Conservation (phyloP, 2,888 invertebrate species). For the Stegophylla sp. region DNA sequence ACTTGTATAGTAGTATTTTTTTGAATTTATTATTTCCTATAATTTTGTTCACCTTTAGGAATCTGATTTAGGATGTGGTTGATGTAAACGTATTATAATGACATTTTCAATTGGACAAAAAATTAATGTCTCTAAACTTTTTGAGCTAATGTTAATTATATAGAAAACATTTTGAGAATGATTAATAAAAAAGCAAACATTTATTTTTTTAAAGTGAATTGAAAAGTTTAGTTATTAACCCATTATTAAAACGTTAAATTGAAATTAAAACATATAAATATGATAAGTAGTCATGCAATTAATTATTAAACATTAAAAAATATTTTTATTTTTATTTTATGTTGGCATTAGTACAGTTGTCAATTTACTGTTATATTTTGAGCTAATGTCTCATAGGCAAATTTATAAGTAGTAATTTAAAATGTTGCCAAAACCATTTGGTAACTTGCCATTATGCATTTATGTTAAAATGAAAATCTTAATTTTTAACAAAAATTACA, state of each 20-base stretch:
- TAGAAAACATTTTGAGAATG: background rate
- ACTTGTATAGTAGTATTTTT: background rate
- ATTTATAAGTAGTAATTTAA: constrained; percentile 32
- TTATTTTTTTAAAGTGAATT: background rate
- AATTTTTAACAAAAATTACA: background rate
- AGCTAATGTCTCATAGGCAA: constrained; percentile 3
- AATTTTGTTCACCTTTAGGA: background rate
- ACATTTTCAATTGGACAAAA: background rate
- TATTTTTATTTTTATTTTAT: constrained; percentile 27
- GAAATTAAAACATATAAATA: background rate
- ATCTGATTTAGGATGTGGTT: background rate
- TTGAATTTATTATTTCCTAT: constrained; percentile 10
- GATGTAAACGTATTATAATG: too few species aligned
- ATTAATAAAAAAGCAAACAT: background rate
- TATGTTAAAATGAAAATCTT: constrained; percentile 12
- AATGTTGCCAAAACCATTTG: constrained; percentile 38
- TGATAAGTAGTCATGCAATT: background rate
- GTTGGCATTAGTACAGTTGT: constrained; percentile 23
- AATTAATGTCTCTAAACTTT: background rate
- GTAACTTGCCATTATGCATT: constrained; percentile 18
- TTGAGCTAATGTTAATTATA: background rate
- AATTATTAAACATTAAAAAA: background rate
- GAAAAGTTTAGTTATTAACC: too few species aligned
- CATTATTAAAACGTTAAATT: background rate
- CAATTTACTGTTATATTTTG: constrained; percentile 34